A percentile compares a stretch with the other conserved stretches of the same genome.
These are phyloP conservation scores for Leptothorax acervorum DNA, from an alignment of 2,888 invertebrate genomes.

Conservation along the genomic window DNA sequence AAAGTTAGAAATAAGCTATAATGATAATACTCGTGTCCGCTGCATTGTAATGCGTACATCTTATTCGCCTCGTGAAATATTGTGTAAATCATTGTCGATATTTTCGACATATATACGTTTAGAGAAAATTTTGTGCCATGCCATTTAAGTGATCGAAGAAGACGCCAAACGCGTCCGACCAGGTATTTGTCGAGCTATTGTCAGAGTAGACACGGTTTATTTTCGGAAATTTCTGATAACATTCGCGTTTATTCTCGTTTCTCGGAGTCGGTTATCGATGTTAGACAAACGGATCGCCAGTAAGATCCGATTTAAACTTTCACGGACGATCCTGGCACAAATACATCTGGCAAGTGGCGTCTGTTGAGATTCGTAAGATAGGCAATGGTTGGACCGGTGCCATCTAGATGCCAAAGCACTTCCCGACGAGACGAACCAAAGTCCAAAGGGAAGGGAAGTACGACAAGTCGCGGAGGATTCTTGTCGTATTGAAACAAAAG, in stretches of 20 bases:
- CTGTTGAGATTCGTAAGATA: conserved; percentile 49
- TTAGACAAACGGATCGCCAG: conserved; percentile 28
- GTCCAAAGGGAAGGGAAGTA: conserved; percentile 48
- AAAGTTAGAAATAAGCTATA: conserved; percentile 9
- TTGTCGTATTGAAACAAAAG: conserved; percentile 52
- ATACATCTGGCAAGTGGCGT: conserved; percentile 65
- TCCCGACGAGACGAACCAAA: conserved; percentile 24
- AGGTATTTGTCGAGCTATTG: neutral
- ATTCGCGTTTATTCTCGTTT: neutral
- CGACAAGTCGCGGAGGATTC: conserved; percentile 40
- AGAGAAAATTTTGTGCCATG: neutral
- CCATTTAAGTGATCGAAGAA: neutral
- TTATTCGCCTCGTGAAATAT: neutral
- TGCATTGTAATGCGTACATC: conserved; percentile 8
- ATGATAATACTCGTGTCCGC: neutral
- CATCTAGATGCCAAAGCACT: conserved; percentile 70
- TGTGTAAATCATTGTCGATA: neutral
- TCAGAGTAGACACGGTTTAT: neutral
- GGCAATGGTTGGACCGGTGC: conserved; percentile 73
- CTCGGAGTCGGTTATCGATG: conserved; percentile 52
- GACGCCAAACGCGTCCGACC: neutral
- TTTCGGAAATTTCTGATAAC: neutral
- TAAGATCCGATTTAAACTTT: conserved; percentile 51
- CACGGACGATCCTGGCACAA: conserved; percentile 38
- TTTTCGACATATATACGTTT: conserved; percentile 37